Evolutionary conservation across 2,797 vertebrate species (phyloP).

Genomic region (Hoplostethus atlanticus): DNA sequence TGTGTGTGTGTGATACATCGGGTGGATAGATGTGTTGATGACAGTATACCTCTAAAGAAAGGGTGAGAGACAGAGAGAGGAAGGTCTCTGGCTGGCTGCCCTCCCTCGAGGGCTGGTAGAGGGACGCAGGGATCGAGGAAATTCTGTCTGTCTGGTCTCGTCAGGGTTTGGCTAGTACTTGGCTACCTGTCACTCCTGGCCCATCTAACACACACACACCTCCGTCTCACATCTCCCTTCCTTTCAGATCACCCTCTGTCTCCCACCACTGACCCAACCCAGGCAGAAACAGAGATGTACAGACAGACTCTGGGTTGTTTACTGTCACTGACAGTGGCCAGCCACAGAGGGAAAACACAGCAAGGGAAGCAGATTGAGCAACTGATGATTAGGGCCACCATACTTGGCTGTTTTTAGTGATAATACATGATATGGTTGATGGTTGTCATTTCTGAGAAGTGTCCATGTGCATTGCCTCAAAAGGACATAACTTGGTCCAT

Average conservation of each 20-base stretch:
- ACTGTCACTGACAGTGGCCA: constrained; percentile 16
- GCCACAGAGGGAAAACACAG: constrained; percentile 12
- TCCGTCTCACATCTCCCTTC: constrained; percentile 63
- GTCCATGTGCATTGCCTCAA: not conserved
- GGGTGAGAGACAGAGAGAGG: constrained; percentile 64
- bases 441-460: too few species aligned
- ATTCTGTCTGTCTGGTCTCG: constrained; percentile 64
- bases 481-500: not conserved
- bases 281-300: constrained; percentile 58
- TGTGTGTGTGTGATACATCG: constrained; percentile 55
- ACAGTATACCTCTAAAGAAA: constrained; percentile 69
- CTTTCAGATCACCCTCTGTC: constrained; percentile 61
- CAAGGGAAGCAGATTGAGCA: not conserved
- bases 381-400: not conserved
- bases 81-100: constrained; percentile 67
- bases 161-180: constrained; percentile 70
- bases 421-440: too few species aligned
- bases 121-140: constrained; percentile 53
- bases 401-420: not conserved
- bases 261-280: constrained; percentile 57
- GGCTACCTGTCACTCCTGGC: constrained; percentile 70
- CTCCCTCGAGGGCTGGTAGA: constrained; percentile 63
- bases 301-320: constrained; percentile 31
- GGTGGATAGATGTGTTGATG: constrained; percentile 76
- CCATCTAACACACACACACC: constrained; percentile 51